A percentile compares a stretch with the other conserved stretches of the same genome.
phyloP scores from a whole-genome alignment of 1,140 invertebrate genomes.

The Aphelinus certus region DNA sequence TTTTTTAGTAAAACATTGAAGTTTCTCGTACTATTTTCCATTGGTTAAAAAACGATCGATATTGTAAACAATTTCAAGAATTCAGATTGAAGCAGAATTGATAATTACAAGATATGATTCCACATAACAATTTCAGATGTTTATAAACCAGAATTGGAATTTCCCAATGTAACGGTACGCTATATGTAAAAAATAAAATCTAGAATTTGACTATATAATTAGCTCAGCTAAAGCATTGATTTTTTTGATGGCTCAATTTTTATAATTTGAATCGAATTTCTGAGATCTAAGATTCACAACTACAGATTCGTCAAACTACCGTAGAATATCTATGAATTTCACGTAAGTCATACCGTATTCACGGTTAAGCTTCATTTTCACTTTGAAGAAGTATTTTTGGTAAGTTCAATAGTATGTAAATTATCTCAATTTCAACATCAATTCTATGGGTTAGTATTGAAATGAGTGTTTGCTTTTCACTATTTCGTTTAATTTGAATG shows the following conservation, averaged over 20 bases:
- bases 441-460: too few species aligned
- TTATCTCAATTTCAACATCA: too few species aligned
- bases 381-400: too few species aligned
- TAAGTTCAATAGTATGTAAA: too few species aligned
- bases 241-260: too few species aligned
- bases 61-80: constrained; percentile 6
- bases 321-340: constrained; percentile 25
- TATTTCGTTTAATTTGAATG: too few species aligned
- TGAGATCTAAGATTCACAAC: constrained; percentile 37
- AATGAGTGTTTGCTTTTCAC: too few species aligned
- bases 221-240: too few species aligned
- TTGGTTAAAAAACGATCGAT: constrained; percentile 16
- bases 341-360: constrained; percentile 32
- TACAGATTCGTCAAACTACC: constrained; percentile 20
- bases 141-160: constrained; percentile 24
- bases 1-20: constrained; percentile 26
- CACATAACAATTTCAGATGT: constrained; percentile 5
- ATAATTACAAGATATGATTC: constrained; percentile 23
- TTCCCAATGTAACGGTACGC: constrained; percentile 5
- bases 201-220: constrained; percentile 5
- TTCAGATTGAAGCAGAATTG: constrained; percentile 21
- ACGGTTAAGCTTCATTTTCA: not conserved
- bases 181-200: constrained; percentile 28
- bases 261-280: not conserved
- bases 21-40: constrained; percentile 8